Percentiles rank a stretch among this genome's conserved stretches.
phyloP scores from a whole-genome alignment of 2,797 vertebrate genomes.

The Xenentodon cancila region DNA sequence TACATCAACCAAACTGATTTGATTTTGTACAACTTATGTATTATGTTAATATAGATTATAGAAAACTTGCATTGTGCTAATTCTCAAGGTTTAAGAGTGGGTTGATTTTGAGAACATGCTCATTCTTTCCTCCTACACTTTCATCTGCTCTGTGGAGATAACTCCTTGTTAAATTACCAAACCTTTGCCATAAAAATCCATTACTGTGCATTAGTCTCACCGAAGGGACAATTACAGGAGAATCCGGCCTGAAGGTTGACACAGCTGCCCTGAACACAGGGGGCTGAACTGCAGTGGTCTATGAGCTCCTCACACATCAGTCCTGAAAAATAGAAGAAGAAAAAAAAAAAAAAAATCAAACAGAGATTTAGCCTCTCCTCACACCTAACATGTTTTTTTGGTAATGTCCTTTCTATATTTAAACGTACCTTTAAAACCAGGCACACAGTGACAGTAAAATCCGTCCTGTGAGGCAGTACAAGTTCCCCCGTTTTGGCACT shows the following conservation, averaged over 20 bases:
- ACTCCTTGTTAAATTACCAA: neutral
- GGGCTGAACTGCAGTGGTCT: conserved; percentile 77
- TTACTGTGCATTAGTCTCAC: conserved; percentile 62
- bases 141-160: neutral
- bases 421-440: conserved; percentile 79
- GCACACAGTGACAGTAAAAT: conserved; percentile 73
- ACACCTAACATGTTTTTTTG: neutral
- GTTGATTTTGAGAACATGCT: too few relatives aligned
- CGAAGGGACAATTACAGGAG: conserved; percentile 80
- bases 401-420: neutral
- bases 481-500: conserved; percentile 78
- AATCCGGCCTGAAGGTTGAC: conserved; percentile 75
- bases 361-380: neutral
- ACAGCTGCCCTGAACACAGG: conserved; percentile 79
- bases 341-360: neutral
- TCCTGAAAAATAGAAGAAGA: conserved; percentile 61
- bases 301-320: conserved; percentile 69
- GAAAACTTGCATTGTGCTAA: too few relatives aligned
- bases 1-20: too few relatives aligned
- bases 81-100: too few relatives aligned
- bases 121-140: neutral
- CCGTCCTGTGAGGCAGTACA: conserved; percentile 70
- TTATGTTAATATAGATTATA: too few relatives aligned
- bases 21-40: too few relatives aligned
- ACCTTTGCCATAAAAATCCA: conserved; percentile 9